Evolutionary conservation across 2,797 vertebrate species (phyloP).

Genomic region (Labeo calbasu): DNA sequence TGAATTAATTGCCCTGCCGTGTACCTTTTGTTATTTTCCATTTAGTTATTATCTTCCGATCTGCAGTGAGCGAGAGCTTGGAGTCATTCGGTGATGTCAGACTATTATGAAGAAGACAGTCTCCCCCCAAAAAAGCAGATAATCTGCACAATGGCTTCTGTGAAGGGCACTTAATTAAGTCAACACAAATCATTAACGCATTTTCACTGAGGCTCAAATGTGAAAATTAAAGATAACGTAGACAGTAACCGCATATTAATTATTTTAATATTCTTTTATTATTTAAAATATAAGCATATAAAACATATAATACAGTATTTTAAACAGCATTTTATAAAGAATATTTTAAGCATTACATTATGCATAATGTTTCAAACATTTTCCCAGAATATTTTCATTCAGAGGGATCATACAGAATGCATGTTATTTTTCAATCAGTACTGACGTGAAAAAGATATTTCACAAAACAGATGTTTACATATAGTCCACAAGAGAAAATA

Average conservation of each 20-base stretch:
- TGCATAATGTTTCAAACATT: background rate
- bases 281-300: conserved; percentile 19
- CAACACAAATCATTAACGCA: conserved; percentile 55
- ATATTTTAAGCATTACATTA: background rate
- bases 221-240: conserved; percentile 45
- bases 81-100: conserved; percentile 37
- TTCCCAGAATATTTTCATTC: background rate
- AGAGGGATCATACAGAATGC: no score
- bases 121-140: conserved; percentile 51
- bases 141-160: conserved; percentile 60
- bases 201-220: conserved; percentile 43
- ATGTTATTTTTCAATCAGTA: no score
- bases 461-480: no score
- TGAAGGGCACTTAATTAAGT: conserved; percentile 59
- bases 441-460: no score
- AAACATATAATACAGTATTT: background rate
- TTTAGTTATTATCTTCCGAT: conserved; percentile 61
- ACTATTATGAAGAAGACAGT: conserved; percentile 48
- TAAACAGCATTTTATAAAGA: background rate
- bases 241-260: background rate
- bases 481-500: no score
- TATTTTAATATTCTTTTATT: background rate
- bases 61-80: conserved; percentile 46
- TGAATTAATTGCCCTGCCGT: conserved; percentile 36
- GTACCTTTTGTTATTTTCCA: conserved; percentile 60